Conservation (phyloP, 2,797 vertebrate genomes). For the Brotula barbata region DNA sequence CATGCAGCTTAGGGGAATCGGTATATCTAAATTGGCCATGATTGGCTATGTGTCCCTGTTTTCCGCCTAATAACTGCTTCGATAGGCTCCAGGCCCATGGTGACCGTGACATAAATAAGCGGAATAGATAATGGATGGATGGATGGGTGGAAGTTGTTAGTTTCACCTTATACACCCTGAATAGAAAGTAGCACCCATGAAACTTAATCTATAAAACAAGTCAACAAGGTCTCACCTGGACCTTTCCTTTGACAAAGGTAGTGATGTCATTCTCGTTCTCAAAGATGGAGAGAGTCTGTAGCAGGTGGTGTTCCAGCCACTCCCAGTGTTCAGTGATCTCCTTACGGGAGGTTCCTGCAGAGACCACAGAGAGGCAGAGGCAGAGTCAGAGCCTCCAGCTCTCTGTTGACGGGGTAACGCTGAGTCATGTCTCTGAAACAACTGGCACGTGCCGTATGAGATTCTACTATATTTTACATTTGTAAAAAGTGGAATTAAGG, state of each 20-base stretch:
- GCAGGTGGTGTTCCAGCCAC: slow-evolving; percentile 95
- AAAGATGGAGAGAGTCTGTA: slow-evolving; percentile 97
- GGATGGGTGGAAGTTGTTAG: too few species aligned
- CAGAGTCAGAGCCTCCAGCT: background rate
- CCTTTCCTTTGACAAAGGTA: slow-evolving; percentile 97
- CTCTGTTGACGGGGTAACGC: background rate
- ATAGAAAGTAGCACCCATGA: background rate
- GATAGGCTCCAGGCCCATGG: too few species aligned
- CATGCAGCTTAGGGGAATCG: too few species aligned
- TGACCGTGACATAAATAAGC: too few species aligned
- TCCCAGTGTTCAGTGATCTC: slow-evolving; percentile 99
- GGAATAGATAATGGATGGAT: too few species aligned
- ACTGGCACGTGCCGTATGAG: background rate
- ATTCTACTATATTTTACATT: background rate
- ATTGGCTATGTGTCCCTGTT: too few species aligned
- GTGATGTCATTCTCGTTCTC: slow-evolving; percentile 98
- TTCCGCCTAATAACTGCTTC: too few species aligned
- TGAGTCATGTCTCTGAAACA: slow-evolving; percentile 17
- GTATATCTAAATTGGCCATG: too few species aligned
- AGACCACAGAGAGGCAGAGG: background rate
- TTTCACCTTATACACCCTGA: too few species aligned
- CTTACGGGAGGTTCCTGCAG: slow-evolving; percentile 89
- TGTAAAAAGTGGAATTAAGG: background rate
- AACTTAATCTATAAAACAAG: too few species aligned
- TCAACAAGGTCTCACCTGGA: slow-evolving; percentile 82